These are phyloP conservation scores for Hippocampus guttulatus DNA, from an alignment of 2,113 vertebrate genomes.

Conservation along the genomic window DNA sequence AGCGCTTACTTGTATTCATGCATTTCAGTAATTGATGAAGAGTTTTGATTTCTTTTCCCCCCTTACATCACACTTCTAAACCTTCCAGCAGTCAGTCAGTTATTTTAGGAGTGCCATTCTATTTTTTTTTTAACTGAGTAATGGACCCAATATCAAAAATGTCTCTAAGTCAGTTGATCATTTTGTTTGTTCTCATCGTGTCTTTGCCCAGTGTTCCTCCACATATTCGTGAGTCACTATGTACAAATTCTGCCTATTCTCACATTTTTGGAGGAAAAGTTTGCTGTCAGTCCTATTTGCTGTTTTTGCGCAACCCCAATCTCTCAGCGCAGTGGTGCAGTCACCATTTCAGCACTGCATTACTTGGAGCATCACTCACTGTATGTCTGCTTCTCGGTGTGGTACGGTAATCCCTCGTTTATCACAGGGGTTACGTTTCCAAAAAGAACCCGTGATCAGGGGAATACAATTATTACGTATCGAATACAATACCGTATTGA, in stretches of 20 bases:
- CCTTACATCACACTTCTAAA: background rate
- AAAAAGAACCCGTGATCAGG: too few species aligned
- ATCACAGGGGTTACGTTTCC: too few species aligned
- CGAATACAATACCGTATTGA: too few species aligned
- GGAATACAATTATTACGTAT: too few species aligned
- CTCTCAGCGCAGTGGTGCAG: background rate
- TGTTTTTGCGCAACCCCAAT: background rate
- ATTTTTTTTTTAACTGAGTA: background rate
- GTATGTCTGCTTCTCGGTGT: background rate
- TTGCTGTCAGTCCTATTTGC: background rate
- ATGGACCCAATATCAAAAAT: background rate
- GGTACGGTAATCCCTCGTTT: too few species aligned
- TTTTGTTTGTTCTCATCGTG: background rate
- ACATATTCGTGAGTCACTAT: background rate
- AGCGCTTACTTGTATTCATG: background rate
- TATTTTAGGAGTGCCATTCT: background rate
- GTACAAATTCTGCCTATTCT: background rate
- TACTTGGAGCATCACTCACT: background rate
- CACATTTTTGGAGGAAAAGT: background rate
- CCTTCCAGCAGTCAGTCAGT: background rate
- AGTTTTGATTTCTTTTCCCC: background rate
- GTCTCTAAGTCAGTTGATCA: background rate
- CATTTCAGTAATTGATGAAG: constrained; percentile 1
- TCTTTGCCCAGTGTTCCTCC: too few species aligned
- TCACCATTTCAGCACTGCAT: background rate